Evolutionary conservation across 1,140 invertebrate species (phyloP), one percentile per base, ranked within the genome.

Genomic region (Caenorhabditis inopinata): DNA sequence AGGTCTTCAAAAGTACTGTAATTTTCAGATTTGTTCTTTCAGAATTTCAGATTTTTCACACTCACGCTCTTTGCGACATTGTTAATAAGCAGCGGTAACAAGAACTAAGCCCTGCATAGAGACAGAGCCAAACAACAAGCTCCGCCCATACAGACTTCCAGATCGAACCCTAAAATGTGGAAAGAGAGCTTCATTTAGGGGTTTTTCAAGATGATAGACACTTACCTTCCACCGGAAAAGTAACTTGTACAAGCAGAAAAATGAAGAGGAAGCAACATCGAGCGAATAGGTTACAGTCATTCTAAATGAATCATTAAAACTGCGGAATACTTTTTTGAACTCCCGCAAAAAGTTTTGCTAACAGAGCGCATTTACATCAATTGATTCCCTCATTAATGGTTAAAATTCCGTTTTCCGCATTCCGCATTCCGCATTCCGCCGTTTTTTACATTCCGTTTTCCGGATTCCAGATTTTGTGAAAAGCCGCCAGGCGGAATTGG

Each of bases 1-100:
- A 87, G 58, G 38, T 85, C 81, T 80, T 88, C 86, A 76, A 87
- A 88, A 29, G 80, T 38, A 12, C 85, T 87, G 51, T 74, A 86
- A 68, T 7, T 25, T 78, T n/a, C 21, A 45, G 11, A 12, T 25
- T 42, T 49, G 42, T 46, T 35, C 58, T 77, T 35, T 0, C 29
- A 32, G 48, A 27, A 23, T 58, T n/a, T n/a, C n/a, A n/a, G n/a
- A 18, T 48, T 48, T 1, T n/a, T 47, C 46, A 47, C 25, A 76
- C 76, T 53, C 16, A 77, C 80, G 81, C 58, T 81, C 62, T 45
- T 27, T 81, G 74, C 9, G 1, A 11, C 12, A 27, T 14, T 9
- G 18, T 46, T 11, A 81, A 12, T 1, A 68, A 14, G 7, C 35
- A 73, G 12, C 80, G 51, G 49, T 81, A 81, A 38, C 27, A 21